Evolutionary conservation across 2,797 vertebrate genomes (phyloP).

Genomic region (Champsocephalus esox): DNA sequence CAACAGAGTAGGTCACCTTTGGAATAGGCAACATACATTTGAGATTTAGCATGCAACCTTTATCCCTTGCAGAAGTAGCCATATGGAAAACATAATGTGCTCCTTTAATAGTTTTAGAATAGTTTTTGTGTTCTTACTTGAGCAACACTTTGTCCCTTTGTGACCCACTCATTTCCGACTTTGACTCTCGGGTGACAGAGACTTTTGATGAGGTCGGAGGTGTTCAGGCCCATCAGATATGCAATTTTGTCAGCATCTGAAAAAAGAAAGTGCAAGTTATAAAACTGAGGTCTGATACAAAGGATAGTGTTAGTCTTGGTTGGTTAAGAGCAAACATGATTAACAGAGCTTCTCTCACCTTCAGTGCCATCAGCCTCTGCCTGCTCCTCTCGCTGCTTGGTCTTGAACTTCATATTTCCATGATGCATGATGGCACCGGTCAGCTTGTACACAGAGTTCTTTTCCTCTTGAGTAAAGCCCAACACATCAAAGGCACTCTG

Average conservation of each 20-base stretch:
- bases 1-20: slow-evolving; percentile 84
- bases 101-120: no score
- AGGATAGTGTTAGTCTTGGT: background rate
- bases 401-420: slow-evolving; percentile 96
- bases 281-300: no score
- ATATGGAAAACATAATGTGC: background rate
- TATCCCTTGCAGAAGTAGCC: no score
- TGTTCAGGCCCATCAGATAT: slow-evolving; percentile 93
- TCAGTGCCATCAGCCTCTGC: slow-evolving; percentile 93
- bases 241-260: slow-evolving; percentile 91
- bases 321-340: slow-evolving; percentile 4
- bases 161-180: slow-evolving; percentile 93
- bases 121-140: slow-evolving; percentile 78
- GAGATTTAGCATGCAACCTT: no score
- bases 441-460: slow-evolving; percentile 92
- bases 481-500: slow-evolving; percentile 92
- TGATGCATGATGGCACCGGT: slow-evolving; percentile 93
- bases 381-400: slow-evolving; percentile 92
- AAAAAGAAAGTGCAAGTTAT: slow-evolving; percentile 11
- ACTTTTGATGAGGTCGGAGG: slow-evolving; percentile 93
- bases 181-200: slow-evolving; percentile 93
- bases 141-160: slow-evolving; percentile 92
- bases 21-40: background rate
- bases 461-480: slow-evolving; percentile 93
- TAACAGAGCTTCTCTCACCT: slow-evolving; percentile 68